These are phyloP conservation scores for Ganaspis brasiliensis DNA, from an alignment of 2,888 invertebrate species.

Conservation along the genomic window DNA sequence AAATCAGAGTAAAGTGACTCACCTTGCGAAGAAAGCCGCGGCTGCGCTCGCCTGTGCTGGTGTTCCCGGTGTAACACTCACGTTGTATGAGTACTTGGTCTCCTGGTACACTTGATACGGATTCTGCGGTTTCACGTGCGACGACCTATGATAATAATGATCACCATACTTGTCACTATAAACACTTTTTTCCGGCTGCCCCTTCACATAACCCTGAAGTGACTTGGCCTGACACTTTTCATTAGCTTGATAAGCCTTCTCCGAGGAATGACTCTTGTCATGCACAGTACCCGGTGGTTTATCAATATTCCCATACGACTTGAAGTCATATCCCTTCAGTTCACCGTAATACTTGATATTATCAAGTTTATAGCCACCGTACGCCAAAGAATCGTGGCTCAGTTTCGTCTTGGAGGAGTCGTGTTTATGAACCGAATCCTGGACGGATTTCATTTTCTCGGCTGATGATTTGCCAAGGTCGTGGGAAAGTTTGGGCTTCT, in stretches of 20 bases:
- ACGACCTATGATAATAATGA: constrained; percentile 73
- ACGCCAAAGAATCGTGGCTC: constrained; percentile 63
- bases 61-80: constrained; percentile 82
- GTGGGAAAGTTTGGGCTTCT: constrained; percentile 55
- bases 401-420: constrained; percentile 60
- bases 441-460: constrained; percentile 72
- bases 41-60: constrained; percentile 83
- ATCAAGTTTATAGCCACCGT: constrained; percentile 74
- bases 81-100: constrained; percentile 82
- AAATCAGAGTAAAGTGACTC: constrained; percentile 67
- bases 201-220: constrained; percentile 70
- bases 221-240: constrained; percentile 65
- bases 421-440: constrained; percentile 67
- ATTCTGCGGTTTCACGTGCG: constrained; percentile 71
- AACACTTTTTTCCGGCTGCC: constrained; percentile 65
- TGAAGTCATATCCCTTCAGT: constrained; percentile 75
- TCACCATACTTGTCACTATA: constrained; percentile 72
- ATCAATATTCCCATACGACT: constrained; percentile 75
- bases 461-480: constrained; percentile 58
- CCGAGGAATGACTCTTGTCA: constrained; percentile 72
- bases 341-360: constrained; percentile 77
- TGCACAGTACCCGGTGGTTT: constrained; percentile 67
- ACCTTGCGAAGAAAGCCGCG: constrained; percentile 84
- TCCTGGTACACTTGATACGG: constrained; percentile 79
- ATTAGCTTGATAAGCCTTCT: constrained; percentile 58